Conservation (phyloP, 1,140 invertebrate genomes). For the Drosophila ficusphila region DNA sequence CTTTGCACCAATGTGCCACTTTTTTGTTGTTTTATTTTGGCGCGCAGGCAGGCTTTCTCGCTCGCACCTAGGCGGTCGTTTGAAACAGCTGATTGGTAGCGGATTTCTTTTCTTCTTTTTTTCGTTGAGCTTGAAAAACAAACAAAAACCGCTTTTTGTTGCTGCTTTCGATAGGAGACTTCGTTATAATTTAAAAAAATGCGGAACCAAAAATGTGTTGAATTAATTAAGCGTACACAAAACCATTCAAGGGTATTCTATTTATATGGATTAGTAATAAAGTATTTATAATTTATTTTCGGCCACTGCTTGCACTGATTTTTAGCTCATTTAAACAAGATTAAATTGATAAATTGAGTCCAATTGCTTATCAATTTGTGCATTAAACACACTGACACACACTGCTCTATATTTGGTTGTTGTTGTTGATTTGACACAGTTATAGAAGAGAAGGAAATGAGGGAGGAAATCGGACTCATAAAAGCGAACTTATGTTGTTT, state of each 20-base stretch:
- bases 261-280: slow-evolving; percentile 32
- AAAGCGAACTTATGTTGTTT: too few species aligned
- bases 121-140: slow-evolving; percentile 55
- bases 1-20: slow-evolving; percentile 42
- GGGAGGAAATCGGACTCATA: slow-evolving; percentile 18
- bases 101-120: slow-evolving; percentile 36
- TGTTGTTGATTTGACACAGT: slow-evolving; percentile 64
- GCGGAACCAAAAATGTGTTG: slow-evolving; percentile 56
- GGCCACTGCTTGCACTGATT: slow-evolving; percentile 5
- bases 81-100: slow-evolving; percentile 64
- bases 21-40: slow-evolving; percentile 44
- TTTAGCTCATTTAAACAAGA: slow-evolving; percentile 1
- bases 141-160: slow-evolving; percentile 55
- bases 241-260: slow-evolving; percentile 31
- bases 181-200: slow-evolving; percentile 45
- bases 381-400: slow-evolving; percentile 13
- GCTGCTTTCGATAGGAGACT: slow-evolving; percentile 13
- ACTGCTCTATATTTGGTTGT: slow-evolving; percentile 33
- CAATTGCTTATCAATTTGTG: slow-evolving; percentile 48
- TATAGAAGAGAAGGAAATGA: slow-evolving; percentile 31
- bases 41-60: slow-evolving; percentile 53
- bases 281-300: slow-evolving; percentile 6
- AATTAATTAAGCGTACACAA: slow-evolving; percentile 55
- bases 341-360: slow-evolving; percentile 31
- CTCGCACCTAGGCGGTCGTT: slow-evolving; percentile 28